Evolutionary conservation across 2,113 vertebrate species (phyloP).

Genomic region (Boulengeromyrus knoepffleri): DNA sequence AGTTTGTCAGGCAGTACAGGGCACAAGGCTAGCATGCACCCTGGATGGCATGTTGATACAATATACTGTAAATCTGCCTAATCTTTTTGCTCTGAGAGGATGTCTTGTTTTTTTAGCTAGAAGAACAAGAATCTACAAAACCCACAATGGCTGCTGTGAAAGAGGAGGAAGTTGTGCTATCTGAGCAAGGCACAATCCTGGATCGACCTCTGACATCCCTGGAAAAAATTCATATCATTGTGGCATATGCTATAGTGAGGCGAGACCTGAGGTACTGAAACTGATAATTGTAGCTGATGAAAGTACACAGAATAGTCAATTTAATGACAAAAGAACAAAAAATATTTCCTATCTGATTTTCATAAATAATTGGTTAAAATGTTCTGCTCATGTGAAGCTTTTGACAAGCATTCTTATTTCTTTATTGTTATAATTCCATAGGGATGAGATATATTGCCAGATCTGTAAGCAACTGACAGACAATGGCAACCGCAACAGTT

Average conservation of each 20-base stretch:
- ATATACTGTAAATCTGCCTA: background rate
- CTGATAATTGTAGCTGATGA: background rate
- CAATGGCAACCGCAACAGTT: constrained; percentile 67
- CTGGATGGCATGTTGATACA: background rate
- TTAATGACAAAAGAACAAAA: background rate
- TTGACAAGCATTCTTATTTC: background rate
- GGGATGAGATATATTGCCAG: constrained; percentile 96
- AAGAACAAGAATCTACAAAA: constrained; percentile 16
- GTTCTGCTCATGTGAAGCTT: background rate
- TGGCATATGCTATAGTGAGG: constrained; percentile 71
- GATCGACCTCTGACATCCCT: constrained; percentile 73
- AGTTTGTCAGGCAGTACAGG: background rate
- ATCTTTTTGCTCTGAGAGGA: background rate
- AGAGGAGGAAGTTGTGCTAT: constrained; percentile 51
- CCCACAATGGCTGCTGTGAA: constrained; percentile 42
- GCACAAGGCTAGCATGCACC: background rate
- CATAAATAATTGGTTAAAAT: background rate
- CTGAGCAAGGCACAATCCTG: constrained; percentile 61
- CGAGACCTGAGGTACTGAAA: constrained; percentile 69
- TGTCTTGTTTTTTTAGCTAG: constrained; percentile 32
- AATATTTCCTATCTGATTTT: background rate
- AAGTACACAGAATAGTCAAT: background rate
- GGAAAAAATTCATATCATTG: constrained; percentile 88
- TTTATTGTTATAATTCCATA: constrained; percentile 40
- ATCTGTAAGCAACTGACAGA: constrained; percentile 88